Evolutionary conservation across 2,113 vertebrate species (phyloP).

Genomic region (Lasiurus borealis): DNA sequence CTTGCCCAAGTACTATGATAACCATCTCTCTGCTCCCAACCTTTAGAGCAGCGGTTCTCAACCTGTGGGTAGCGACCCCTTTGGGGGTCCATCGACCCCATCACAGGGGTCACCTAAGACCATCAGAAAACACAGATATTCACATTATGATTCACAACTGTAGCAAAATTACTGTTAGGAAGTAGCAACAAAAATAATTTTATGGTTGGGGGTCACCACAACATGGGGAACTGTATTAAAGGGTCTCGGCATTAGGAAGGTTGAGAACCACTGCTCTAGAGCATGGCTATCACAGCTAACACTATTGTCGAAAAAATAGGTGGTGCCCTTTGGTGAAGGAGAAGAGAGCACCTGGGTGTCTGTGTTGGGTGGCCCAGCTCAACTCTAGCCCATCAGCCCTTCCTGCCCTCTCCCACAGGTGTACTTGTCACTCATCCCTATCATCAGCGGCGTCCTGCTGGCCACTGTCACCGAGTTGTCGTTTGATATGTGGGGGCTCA

Average conservation of each 20-base stretch:
- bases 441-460: slow-evolving; percentile 97
- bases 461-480: slow-evolving; percentile 96
- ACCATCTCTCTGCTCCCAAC: not conserved
- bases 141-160: too few relatives aligned
- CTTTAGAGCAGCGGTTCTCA: too few relatives aligned
- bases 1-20: not conserved
- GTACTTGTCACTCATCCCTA: slow-evolving; percentile 96
- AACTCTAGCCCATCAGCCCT: not conserved
- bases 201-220: too few relatives aligned
- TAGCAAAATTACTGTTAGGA: too few relatives aligned
- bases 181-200: too few relatives aligned
- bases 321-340: not conserved
- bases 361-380: not conserved
- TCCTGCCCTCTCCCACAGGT: slow-evolving; percentile 86
- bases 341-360: not conserved
- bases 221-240: too few relatives aligned
- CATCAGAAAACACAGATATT: too few relatives aligned
- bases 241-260: too few relatives aligned
- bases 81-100: too few relatives aligned
- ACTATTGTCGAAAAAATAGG: not conserved
- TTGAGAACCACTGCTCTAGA: not conserved
- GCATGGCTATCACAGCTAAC: not conserved
- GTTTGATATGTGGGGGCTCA: slow-evolving; percentile 95
- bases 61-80: too few relatives aligned
- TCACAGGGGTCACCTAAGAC: too few relatives aligned